Evolutionary conservation across 2,797 vertebrate genomes (phyloP).

Genomic region (Lacerta agilis): DNA sequence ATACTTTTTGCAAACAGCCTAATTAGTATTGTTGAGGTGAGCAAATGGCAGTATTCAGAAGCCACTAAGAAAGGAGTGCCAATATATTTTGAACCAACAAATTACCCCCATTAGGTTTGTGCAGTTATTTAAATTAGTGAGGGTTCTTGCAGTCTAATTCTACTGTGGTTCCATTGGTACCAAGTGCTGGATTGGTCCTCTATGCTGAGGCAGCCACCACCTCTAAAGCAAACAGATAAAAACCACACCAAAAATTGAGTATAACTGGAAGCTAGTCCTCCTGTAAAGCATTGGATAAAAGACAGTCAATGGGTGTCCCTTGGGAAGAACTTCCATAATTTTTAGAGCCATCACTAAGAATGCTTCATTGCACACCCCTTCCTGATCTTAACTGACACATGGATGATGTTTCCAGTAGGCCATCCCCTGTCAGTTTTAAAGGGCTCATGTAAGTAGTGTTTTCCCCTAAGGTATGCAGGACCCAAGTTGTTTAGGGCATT

Average conservation of each 20-base stretch:
- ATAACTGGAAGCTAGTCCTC: too few relatives aligned
- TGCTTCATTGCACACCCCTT: not conserved
- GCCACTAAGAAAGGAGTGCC: not conserved
- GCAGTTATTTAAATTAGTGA: not conserved
- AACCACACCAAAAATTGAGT: not conserved
- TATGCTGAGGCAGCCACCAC: not conserved
- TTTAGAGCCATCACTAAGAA: not conserved
- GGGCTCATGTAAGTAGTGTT: not conserved
- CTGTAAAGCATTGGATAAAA: not conserved
- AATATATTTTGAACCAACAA: constrained; percentile 14
- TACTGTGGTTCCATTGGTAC: not conserved
- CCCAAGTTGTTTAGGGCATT: not conserved
- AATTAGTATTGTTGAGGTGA: not conserved
- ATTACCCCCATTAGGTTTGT: not conserved
- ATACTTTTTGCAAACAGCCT: not conserved
- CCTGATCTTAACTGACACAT: not conserved
- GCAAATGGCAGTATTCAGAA: not conserved
- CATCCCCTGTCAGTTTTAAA: not conserved
- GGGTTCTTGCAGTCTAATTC: not conserved
- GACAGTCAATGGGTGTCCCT: not conserved
- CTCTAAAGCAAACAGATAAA: not conserved
- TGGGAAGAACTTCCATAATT: not conserved
- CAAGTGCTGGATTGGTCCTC: not conserved
- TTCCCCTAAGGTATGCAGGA: not conserved
- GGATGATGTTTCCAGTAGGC: not conserved